Evolutionary conservation across 2,797 vertebrate genomes (phyloP).

Genomic region (Microctenopoma steveboyesi): DNA sequence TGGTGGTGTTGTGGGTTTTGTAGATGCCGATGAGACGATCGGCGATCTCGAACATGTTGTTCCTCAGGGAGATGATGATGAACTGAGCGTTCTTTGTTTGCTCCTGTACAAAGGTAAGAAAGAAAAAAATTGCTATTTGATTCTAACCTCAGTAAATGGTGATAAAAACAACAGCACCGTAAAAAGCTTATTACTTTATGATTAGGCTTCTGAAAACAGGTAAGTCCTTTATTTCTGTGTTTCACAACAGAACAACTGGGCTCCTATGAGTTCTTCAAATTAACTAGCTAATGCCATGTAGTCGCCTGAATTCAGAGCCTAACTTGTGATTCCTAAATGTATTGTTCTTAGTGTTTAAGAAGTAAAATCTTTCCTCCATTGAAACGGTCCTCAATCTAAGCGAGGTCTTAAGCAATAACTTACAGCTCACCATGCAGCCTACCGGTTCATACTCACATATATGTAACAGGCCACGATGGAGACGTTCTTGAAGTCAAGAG

Average conservation of each 20-base stretch:
- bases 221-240: conserved; percentile 8
- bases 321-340: not conserved
- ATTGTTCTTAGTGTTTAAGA: not conserved
- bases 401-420: not conserved
- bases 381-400: not conserved
- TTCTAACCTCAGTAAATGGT: not conserved
- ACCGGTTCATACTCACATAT: conserved; percentile 87
- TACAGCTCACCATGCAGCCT: not conserved
- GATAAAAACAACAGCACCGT: not conserved
- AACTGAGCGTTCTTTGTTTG: conserved; percentile 99
- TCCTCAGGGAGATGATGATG: conserved; percentile 97
- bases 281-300: not conserved
- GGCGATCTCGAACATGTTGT: conserved; percentile 99
- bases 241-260: conserved; percentile 14
- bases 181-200: conserved; percentile 1
- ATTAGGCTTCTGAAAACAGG: conserved; percentile 7
- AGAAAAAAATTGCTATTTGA: not conserved
- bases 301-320: not conserved
- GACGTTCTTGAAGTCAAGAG: conserved; percentile 98
- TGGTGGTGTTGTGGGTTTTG: conserved; percentile 95
- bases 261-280: not conserved
- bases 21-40: conserved; percentile 97
- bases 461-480: conserved; percentile 98
- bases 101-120: conserved; percentile 82
- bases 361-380: rapidly evolving